phyloP scores from a whole-genome alignment of 2,888 invertebrate species.

The Eristalinus sepulchralis region DNA sequence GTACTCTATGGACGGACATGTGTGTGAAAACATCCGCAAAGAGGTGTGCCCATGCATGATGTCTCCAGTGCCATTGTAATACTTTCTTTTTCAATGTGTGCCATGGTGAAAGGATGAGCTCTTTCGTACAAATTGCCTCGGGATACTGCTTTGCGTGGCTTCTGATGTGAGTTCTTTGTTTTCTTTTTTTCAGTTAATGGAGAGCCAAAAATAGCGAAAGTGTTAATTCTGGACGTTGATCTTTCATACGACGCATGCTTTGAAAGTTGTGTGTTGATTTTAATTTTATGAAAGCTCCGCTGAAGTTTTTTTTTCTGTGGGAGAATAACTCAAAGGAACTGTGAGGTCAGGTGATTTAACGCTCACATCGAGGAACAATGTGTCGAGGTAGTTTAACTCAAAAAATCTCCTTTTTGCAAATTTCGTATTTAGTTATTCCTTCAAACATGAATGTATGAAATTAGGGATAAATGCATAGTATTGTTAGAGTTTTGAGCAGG shows the following conservation, averaged over 20 bases:
- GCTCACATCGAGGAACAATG: no score
- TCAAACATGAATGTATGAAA: no score
- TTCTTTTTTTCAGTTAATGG: slow-evolving; percentile 30
- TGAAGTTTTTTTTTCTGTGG: neutral
- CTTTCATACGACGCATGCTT: neutral
- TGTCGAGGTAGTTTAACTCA: no score
- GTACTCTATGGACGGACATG: neutral
- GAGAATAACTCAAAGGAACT: neutral
- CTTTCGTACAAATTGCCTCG: slow-evolving; percentile 57
- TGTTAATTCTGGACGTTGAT: slow-evolving; percentile 1
- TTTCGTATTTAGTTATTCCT: no score
- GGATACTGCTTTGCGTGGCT: slow-evolving; percentile 31
- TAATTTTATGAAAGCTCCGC: neutral
- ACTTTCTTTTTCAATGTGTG: neutral
- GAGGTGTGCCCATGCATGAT: neutral
- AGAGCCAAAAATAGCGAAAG: slow-evolving; percentile 21
- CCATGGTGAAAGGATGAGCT: slow-evolving; percentile 26
- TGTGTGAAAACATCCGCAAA: neutral
- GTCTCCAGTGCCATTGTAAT: neutral
- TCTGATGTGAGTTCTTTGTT: slow-evolving; percentile 33
- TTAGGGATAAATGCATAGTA: no score
- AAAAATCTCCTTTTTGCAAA: no score
- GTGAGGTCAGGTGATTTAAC: no score
- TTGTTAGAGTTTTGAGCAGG: no score
- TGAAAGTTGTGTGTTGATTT: slow-evolving; percentile 4